Evolutionary conservation across 2,888 invertebrate genomes (phyloP).

Genomic region (Pristionchus mayeri): DNA sequence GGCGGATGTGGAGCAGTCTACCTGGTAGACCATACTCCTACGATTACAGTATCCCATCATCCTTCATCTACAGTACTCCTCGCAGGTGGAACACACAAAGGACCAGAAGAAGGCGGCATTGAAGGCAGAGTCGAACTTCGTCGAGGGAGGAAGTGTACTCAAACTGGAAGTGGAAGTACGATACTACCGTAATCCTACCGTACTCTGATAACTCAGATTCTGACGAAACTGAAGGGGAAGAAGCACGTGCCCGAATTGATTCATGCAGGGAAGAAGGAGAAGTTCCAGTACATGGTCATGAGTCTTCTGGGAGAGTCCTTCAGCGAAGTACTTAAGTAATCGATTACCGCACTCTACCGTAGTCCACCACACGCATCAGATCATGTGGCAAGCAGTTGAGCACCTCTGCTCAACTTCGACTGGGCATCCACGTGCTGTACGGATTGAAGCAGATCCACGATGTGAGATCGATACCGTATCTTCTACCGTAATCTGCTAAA

Average conservation of each 20-base stretch:
- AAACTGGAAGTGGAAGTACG: constrained; percentile 47
- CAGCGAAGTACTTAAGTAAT: constrained; percentile 50
- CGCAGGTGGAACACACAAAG: background rate
- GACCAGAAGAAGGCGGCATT: constrained; percentile 21
- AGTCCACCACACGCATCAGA: background rate
- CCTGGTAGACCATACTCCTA: too few species aligned
- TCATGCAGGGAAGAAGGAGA: constrained; percentile 61
- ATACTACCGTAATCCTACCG: background rate
- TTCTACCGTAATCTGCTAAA: background rate
- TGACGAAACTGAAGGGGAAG: constrained; percentile 49
- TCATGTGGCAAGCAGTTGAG: background rate
- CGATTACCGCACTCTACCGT: background rate
- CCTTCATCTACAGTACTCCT: background rate
- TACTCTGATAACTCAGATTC: constrained; percentile 42
- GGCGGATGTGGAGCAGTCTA: constrained; percentile 47
- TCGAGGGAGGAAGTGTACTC: constrained; percentile 46
- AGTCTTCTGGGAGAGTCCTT: constrained; percentile 68
- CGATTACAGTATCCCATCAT: constrained; percentile 39
- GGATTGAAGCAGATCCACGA: constrained; percentile 72
- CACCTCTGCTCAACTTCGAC: constrained; percentile 63
- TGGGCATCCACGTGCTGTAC: constrained; percentile 66
- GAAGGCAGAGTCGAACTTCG: constrained; percentile 47
- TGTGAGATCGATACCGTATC: constrained; percentile 51
- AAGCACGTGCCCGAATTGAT: constrained; percentile 64
- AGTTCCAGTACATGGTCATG: constrained; percentile 69